A percentile compares a stretch with the other conserved stretches of the same genome.
phyloP scores from a whole-genome alignment of 1,140 invertebrate species.

The Drosophila simulans region DNA sequence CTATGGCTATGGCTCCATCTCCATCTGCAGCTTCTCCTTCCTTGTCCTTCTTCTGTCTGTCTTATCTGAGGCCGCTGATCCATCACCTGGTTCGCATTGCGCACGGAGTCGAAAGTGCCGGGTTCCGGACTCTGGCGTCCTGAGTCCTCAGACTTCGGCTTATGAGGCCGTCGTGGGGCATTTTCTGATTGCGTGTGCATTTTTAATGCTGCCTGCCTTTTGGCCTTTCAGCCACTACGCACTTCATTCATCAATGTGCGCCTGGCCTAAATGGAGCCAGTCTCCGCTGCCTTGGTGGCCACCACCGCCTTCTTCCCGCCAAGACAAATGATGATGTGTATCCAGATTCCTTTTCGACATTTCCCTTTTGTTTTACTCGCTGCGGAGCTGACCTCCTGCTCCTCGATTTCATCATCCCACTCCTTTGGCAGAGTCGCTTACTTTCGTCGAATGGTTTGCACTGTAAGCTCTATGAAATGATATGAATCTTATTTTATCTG shows the following conservation, averaged over 20 bases:
- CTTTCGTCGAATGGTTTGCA: not conserved
- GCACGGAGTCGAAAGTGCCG: not conserved
- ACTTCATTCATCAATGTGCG: slow-evolving; percentile 78
- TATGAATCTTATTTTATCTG: no score
- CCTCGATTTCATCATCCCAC: not conserved
- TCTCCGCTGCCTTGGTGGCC: slow-evolving; percentile 7
- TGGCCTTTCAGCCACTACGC: slow-evolving; percentile 67
- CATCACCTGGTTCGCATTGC: slow-evolving; percentile 52
- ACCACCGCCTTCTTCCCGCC: slow-evolving; percentile 10
- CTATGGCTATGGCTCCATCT: not conserved
- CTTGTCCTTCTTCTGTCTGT: slow-evolving; percentile 32
- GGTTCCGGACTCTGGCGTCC: slow-evolving; percentile 20
- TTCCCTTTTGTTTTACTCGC: slow-evolving; percentile 32
- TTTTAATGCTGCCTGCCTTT: slow-evolving; percentile 74
- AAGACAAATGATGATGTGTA: slow-evolving; percentile 79
- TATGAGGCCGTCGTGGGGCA: slow-evolving; percentile 52
- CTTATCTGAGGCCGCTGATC: slow-evolving; percentile 71
- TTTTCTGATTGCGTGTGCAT: slow-evolving; percentile 82
- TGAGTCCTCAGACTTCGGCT: slow-evolving; percentile 6
- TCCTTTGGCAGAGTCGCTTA: not conserved
- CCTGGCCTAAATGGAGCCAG: slow-evolving; percentile 41
- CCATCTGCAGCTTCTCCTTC: not conserved
- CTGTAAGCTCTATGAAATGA: no score
- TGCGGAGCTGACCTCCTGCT: slow-evolving; percentile 31
- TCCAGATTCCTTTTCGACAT: slow-evolving; percentile 31